Percentiles rank a stretch among this genome's conserved stretches.
Evolutionary conservation across 2,888 invertebrate species (phyloP).

Genomic region (Sinopyrophorus schimmeli): DNA sequence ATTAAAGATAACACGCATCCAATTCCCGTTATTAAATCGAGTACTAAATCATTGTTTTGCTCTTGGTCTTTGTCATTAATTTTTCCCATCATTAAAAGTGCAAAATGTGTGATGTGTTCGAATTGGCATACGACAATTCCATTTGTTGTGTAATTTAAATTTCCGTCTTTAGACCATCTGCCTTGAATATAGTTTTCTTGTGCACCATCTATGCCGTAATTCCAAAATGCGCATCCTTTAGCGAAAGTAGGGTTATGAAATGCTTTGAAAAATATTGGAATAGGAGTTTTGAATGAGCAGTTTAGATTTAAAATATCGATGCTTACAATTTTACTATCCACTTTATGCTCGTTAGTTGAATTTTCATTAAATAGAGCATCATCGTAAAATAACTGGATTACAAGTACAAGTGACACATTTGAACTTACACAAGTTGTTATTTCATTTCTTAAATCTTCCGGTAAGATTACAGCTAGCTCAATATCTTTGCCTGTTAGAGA

Average conservation of each 20-base stretch:
- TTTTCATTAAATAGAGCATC: conserved; percentile 1
- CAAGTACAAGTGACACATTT: background rate
- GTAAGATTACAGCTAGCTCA: background rate
- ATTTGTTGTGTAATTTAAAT: background rate
- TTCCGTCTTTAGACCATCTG: background rate
- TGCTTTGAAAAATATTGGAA: background rate
- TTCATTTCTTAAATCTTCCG: background rate
- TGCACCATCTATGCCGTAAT: background rate
- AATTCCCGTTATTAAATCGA: conserved; percentile 57
- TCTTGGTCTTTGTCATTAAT: too few species aligned
- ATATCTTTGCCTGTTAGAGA: background rate
- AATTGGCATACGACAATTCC: background rate
- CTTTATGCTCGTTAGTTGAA: background rate
- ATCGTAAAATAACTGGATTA: background rate
- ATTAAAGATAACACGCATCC: conserved; percentile 57
- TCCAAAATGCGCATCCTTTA: background rate
- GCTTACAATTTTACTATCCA: background rate
- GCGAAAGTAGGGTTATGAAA: background rate
- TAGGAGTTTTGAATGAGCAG: background rate
- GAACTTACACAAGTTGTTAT: background rate
- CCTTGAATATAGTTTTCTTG: background rate
- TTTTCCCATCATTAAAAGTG: background rate
- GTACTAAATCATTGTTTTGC: conserved; percentile 49
- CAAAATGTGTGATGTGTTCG: background rate
- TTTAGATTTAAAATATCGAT: background rate